Evolutionary conservation across 2,888 invertebrate genomes (phyloP).

Genomic region (Agelastica alni): DNA sequence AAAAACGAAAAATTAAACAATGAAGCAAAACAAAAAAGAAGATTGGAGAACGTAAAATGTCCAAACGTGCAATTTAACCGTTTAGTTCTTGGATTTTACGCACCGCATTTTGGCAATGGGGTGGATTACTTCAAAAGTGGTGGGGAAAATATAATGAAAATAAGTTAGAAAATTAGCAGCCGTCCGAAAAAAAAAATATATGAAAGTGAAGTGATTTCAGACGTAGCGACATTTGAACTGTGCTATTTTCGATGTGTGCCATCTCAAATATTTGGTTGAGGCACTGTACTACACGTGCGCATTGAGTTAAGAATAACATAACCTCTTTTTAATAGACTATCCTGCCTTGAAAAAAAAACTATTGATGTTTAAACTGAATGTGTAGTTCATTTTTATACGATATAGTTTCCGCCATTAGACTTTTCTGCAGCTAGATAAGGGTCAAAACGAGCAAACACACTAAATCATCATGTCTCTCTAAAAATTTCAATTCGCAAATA

Average conservation of each 20-base stretch:
- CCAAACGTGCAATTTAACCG: constrained; percentile 48
- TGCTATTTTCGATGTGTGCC: constrained; percentile 48
- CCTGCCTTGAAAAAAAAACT: constrained; percentile 54
- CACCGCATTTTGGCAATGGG: constrained; percentile 34
- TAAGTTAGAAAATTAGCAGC: constrained; percentile 47
- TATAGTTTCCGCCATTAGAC: constrained; percentile 51
- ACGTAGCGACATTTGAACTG: constrained; percentile 36
- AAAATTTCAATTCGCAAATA: no score
- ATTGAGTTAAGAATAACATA: constrained; percentile 46
- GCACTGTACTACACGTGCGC: constrained; percentile 22
- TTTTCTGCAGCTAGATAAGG: constrained; percentile 49
- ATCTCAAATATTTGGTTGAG: constrained; percentile 43
- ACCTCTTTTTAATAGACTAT: constrained; percentile 48
- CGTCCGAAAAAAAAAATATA: constrained; percentile 49
- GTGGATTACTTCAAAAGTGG: constrained; percentile 44
- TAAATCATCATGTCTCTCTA: no score
- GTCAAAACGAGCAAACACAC: constrained; percentile 4
- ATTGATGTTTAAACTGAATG: constrained; percentile 53
- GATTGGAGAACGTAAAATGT: constrained; percentile 29
- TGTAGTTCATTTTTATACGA: constrained; percentile 56
- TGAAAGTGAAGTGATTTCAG: constrained; percentile 48
- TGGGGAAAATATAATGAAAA: constrained; percentile 18
- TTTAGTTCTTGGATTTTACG: constrained; percentile 34
- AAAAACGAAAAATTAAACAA: constrained; percentile 14
- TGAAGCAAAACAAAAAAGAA: constrained; percentile 10